Conservation (phyloP, 35 echinoderm and acorn worm species). For the Acanthaster planci region DNA sequence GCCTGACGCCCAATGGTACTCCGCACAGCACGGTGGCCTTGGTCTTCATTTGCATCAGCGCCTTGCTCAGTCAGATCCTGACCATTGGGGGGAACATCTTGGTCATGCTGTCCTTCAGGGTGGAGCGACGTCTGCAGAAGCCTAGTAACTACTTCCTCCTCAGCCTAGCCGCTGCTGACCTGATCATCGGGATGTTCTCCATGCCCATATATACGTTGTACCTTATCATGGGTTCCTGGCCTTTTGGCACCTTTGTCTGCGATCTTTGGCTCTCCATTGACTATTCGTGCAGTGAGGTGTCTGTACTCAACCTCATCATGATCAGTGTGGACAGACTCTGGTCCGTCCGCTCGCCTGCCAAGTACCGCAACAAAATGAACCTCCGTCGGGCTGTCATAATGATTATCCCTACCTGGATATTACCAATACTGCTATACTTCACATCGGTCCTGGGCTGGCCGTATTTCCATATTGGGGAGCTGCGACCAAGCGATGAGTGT, state of each 20-base stretch:
- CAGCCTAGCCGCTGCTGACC: slow-evolving; percentile 91
- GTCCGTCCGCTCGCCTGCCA: slow-evolving; percentile 91
- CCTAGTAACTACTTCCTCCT: slow-evolving; percentile 99
- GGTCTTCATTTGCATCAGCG: slow-evolving; percentile 84
- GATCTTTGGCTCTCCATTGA: slow-evolving; percentile 97
- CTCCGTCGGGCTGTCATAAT: slow-evolving; percentile 82
- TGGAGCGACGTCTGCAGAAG: slow-evolving; percentile 90
- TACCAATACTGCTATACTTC: slow-evolving; percentile 82
- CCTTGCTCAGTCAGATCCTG: slow-evolving; percentile 73
- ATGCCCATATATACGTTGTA: slow-evolving; percentile 97
- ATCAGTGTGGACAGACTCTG: slow-evolving; percentile 96
- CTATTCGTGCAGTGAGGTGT: slow-evolving; percentile 91
- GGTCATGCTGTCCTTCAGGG: slow-evolving; percentile 86
- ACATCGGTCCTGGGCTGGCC: slow-evolving; percentile 98
- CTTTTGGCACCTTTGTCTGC: slow-evolving; percentile 87
- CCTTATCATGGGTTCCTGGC: slow-evolving; percentile 85
- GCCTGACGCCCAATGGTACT: not conserved
- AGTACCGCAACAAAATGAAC: slow-evolving; percentile 98
- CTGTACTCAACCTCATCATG: slow-evolving; percentile 93
- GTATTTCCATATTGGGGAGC: slow-evolving; percentile 51
- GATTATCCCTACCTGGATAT: slow-evolving; percentile 98
- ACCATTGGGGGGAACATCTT: slow-evolving; percentile 95
- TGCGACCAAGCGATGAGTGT: slow-evolving; percentile 49
- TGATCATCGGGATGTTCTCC: slow-evolving; percentile 95
- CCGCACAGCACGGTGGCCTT: slow-evolving; percentile 53